A percentile compares a stretch with the other conserved stretches of the same genome.
These are phyloP conservation scores for Chelonia mydas DNA, from an alignment of 2,797 vertebrate species.

Conservation along the genomic window DNA sequence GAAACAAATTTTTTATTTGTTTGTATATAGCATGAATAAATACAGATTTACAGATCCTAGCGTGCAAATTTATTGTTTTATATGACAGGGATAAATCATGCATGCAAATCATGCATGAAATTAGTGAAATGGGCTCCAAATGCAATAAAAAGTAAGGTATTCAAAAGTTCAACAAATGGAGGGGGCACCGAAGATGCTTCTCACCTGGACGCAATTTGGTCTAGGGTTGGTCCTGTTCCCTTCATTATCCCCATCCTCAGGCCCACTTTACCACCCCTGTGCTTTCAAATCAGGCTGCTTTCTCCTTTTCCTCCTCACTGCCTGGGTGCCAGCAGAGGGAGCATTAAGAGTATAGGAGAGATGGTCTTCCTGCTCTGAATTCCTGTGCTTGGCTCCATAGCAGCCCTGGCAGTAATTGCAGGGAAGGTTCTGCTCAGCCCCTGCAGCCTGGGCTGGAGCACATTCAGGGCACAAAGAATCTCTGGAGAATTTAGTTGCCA, in stretches of 20 bases:
- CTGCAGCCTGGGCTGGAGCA: not conserved
- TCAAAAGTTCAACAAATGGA: too few species aligned
- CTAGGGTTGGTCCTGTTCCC: not conserved
- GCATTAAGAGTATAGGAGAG: not conserved
- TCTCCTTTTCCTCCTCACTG: not conserved
- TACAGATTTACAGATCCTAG: too few species aligned
- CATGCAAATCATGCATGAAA: too few species aligned
- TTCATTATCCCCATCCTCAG: not conserved
- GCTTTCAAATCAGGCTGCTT: not conserved
- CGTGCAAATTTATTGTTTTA: too few species aligned
- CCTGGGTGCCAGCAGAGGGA: fast-evolving
- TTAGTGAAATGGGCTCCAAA: too few species aligned
- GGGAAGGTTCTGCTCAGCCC: not conserved
- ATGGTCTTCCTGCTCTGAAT: not conserved
- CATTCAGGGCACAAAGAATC: fast-evolving
- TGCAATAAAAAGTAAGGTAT: too few species aligned
- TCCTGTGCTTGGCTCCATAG: not conserved
- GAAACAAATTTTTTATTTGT: too few species aligned
- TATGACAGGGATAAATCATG: too few species aligned
- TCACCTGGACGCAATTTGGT: too few species aligned
- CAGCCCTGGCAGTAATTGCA: not conserved
- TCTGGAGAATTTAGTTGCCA: not conserved
- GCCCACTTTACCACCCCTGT: not conserved
- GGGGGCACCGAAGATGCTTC: too few species aligned
- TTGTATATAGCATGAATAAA: too few species aligned